Conservation (phyloP, 2,888 invertebrate species). For the Euclidia mi region DNA sequence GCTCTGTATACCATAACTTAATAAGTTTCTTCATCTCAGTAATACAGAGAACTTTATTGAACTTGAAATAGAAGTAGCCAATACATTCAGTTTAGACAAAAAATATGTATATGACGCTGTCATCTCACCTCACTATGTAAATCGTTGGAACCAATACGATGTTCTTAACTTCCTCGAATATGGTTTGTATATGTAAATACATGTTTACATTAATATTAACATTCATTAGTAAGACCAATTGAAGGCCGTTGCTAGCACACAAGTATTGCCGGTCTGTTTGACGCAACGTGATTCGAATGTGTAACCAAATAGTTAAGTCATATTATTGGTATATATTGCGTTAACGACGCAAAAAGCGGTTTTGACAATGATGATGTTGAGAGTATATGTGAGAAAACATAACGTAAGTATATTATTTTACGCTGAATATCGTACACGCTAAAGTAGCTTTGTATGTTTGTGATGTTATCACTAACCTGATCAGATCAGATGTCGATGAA, state of each 20-base stretch:
- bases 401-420: not conserved
- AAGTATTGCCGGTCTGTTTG: conserved; percentile 32
- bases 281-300: conserved; percentile 48
- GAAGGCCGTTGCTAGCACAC: conserved; percentile 45
- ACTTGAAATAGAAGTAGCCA: no score
- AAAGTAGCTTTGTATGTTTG: no score
- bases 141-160: conserved; percentile 7
- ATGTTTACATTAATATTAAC: conserved; percentile 45
- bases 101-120: not conserved
- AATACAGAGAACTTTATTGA: no score
- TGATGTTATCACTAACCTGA: no score
- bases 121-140: conserved; percentile 6
- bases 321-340: conserved; percentile 2
- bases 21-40: no score
- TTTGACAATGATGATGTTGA: not conserved
- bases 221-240: conserved; percentile 45
- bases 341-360: conserved; percentile 12
- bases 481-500: no score
- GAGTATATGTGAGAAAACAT: no score
- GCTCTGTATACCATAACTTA: no score
- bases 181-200: conserved; percentile 31
- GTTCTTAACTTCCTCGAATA: conserved; percentile 38
- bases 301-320: conserved; percentile 35
- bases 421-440: no score
- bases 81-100: not conserved